These are phyloP conservation scores for Felis catus DNA, from an alignment of 2,113 vertebrate species.

Conservation along the genomic window F.catus_Fca126_mat1.0 CM031412.1:212909501-212910000, in stretches of 20 bases:
- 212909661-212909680: neutral
- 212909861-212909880: slow-evolving; percentile 84
- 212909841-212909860: slow-evolving; percentile 86
- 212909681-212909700: neutral
- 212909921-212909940: slow-evolving; percentile 81
- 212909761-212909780: neutral
- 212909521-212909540: no score
- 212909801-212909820: slow-evolving; percentile 62
- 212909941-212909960: slow-evolving; percentile 85
- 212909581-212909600: no score
- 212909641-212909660: neutral
- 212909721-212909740: neutral
- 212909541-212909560: no score
- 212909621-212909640: neutral
- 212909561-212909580: no score
- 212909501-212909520: no score
- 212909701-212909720: neutral
- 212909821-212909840: slow-evolving; percentile 88
- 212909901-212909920: slow-evolving; percentile 83
- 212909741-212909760: neutral
- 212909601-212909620: neutral
- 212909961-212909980: slow-evolving; percentile 87
- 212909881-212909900: slow-evolving; percentile 86
- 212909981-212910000: slow-evolving; percentile 89
- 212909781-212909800: slow-evolving; percentile 58